Base-by-base conservation (phyloP, 2,113 vertebrate species). In the Silurus glanis region DNA sequence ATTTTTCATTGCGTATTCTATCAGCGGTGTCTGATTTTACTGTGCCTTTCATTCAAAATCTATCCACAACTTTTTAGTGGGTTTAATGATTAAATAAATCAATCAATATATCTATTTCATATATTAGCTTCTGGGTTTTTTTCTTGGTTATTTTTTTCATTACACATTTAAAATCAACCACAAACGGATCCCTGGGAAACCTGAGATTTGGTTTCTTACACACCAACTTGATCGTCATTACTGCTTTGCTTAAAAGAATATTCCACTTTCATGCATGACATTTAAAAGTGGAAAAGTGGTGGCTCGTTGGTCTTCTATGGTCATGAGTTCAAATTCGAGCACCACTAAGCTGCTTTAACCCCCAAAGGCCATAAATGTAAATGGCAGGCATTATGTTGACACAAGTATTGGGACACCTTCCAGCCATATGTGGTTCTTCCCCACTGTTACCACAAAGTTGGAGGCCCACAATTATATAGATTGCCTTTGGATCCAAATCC, bases 1-100 rank as follows among this genome's bases (percentile, higher is more conserved):
- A 85, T 67, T 87, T 89, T 96, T 92, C 95, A 96, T 96, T 94
- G 94, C 95, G 95, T 97, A 96, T 95, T 96, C 95, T 97, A 97
- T 97, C 97, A 97, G 94, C 96, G 91, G 93, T 95, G 97, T 99
- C 96, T 98, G 96, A 97, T 97, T 98, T 98, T 97, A 97, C 98
- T 99, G 98, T 98, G 97, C 96, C 97, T 97, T 96, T 97, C 94
- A 96, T 95, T 95, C 92, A 94, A 95, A 97, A 96, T 97, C 97
- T 97, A 97, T 97, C 94, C 94, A 95, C 97, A 97, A 97, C 97
- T 98, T 98, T 89, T 95, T 97, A 97, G 97, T 97, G 95, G 95
- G 96, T 96, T 97, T 95, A 95, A 95, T 94, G 97, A 98, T 97
- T 96, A 96, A 99, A 96, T 95, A 95, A 94, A 95, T 92, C 89